phyloP scores from a whole-genome alignment of 1,140 invertebrate genomes.

The Radopholus similis region DNA sequence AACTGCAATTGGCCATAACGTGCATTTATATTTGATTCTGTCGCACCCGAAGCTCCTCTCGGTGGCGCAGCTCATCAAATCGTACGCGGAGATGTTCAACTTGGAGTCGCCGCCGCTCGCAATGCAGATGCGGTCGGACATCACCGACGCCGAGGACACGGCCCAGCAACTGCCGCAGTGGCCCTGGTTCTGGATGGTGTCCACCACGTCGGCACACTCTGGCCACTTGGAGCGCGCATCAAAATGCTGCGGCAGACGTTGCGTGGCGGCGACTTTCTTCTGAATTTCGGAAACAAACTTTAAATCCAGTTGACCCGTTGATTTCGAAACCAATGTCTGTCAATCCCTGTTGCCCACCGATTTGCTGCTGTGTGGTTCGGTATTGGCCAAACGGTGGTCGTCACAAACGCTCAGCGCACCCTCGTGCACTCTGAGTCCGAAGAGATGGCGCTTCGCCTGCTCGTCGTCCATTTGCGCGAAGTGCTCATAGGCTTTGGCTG shows the following conservation, averaged over 20 bases:
- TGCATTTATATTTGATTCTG: background rate
- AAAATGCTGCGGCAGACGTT: background rate
- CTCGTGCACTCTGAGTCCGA: too few species aligned
- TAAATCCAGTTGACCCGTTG: too few species aligned
- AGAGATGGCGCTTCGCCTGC: too few species aligned
- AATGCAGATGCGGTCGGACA: conserved; percentile 18
- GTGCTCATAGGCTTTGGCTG: too few species aligned
- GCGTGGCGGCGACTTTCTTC: too few species aligned
- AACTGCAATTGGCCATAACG: background rate
- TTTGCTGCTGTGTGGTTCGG: too few species aligned
- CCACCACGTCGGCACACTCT: background rate
- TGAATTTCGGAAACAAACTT: too few species aligned
- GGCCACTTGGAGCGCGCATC: background rate
- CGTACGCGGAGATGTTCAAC: background rate
- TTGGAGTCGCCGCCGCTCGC: background rate
- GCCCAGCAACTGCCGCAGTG: conserved; percentile 15
- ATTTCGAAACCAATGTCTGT: too few species aligned
- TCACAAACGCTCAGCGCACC: too few species aligned
- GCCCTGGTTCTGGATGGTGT: conserved; percentile 1
- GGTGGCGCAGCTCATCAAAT: background rate
- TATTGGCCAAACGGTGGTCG: too few species aligned
- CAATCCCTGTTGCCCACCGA: too few species aligned
- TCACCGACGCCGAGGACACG: conserved; percentile 9
- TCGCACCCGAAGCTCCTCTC: background rate
- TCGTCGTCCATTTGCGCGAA: too few species aligned